These are phyloP conservation scores for Xestia c-nigrum DNA, from an alignment of 2,888 invertebrate species.

Conservation along the genomic window DNA sequence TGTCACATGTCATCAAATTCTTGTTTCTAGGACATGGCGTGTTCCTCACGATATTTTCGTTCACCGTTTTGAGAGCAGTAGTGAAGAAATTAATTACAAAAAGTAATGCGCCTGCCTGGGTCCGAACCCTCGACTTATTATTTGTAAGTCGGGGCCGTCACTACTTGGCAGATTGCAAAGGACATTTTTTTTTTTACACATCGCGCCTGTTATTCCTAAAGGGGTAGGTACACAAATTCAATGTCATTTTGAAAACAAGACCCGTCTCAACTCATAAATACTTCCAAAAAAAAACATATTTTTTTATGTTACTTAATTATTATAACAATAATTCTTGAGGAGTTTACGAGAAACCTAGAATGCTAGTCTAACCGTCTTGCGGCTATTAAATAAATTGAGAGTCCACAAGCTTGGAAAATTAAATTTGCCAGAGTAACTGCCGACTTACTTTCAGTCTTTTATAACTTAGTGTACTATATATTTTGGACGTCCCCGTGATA, in stretches of 20 bases:
- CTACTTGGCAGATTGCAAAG: not conserved
- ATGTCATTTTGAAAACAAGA: not conserved
- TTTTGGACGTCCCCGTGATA: constrained; percentile 8
- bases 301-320: not conserved
- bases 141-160: too few species aligned
- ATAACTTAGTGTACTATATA: constrained; percentile 34
- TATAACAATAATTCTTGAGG: constrained; percentile 17
- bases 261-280: not conserved
- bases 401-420: constrained; percentile 44
- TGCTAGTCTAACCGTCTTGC: not conserved
- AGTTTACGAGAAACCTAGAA: constrained; percentile 1
- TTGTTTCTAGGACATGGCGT: too few species aligned
- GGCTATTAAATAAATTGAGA: constrained; percentile 47
- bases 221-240: not conserved
- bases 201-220: too few species aligned
- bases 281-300: not conserved
- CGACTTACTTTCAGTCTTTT: constrained; percentile 14
- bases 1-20: too few species aligned
- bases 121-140: too few species aligned
- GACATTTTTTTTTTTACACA: too few species aligned
- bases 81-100: too few species aligned
- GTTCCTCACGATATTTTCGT: too few species aligned
- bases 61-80: too few species aligned
- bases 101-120: too few species aligned
- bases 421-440: constrained; percentile 37